phyloP scores from a whole-genome alignment of 1,140 invertebrate species.

The Hylaeus anthracinus region DNA sequence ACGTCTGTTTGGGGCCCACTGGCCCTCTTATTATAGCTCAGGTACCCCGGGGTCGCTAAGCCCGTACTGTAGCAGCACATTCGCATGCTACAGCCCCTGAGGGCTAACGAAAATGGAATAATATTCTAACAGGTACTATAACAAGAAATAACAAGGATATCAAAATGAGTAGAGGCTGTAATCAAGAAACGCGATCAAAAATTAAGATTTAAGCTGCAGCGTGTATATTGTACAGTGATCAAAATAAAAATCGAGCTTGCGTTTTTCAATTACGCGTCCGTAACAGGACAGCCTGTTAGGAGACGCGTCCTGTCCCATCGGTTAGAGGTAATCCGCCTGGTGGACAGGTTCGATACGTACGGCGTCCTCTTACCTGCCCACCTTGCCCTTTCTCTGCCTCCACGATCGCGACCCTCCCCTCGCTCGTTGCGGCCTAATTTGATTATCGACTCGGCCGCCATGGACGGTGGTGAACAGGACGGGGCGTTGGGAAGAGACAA shows the following conservation, averaged over 20 bases:
- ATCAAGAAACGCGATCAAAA: too few relatives aligned
- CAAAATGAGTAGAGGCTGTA: too few relatives aligned
- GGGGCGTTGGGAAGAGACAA: neutral
- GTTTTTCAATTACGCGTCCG: constrained; percentile 51
- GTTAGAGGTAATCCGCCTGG: constrained; percentile 26
- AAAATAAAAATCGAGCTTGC: constrained; percentile 34
- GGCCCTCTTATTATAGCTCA: too few relatives aligned
- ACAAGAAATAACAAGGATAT: too few relatives aligned
- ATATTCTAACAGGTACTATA: too few relatives aligned
- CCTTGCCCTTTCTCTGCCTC: too few relatives aligned
- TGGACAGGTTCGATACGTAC: constrained; percentile 49
- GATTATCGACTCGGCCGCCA: constrained; percentile 31
- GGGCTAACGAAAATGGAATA: too few relatives aligned
- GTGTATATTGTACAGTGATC: neutral
- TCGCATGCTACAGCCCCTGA: too few relatives aligned
- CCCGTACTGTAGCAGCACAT: too few relatives aligned
- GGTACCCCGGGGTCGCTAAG: too few relatives aligned
- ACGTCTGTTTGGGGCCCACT: too few relatives aligned
- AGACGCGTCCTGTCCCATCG: constrained; percentile 35
- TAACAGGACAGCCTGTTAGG: constrained; percentile 35
- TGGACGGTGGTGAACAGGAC: constrained; percentile 3
- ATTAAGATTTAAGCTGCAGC: too few relatives aligned
- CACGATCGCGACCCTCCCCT: neutral
- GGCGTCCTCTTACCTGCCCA: constrained; percentile 35
- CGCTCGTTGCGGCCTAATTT: constrained; percentile 23